Base-by-base conservation (phyloP, 1,140 invertebrate genomes). In the Streblospio benedicti region DNA sequence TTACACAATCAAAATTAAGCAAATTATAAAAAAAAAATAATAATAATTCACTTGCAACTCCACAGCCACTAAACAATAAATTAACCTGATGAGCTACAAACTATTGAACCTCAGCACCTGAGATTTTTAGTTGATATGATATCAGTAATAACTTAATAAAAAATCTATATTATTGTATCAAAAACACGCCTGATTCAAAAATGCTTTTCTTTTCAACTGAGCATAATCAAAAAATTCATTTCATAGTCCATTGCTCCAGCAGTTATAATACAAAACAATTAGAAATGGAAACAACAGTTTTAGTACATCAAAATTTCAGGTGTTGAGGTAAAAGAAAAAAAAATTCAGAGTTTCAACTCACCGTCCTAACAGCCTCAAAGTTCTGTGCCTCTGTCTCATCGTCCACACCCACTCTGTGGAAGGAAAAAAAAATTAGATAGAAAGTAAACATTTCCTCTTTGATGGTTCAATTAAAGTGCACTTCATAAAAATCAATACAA, bases 401-500 rank as follows among this genome's bases (percentile, higher is more conserved):
- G 68, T 91, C 91, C 54, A 90, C 86, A 30, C 90, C 90, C 77
- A 91, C 85, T 61, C 91, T 93, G n/a, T n/a, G 71, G 20, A 84
- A 82, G 67, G 69, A 62, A 47, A 49, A 16, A 32, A 58, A 51
- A 4, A 49, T 32, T n/a, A 53, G 20, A 55, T 51, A 20, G 12
- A 12, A 18, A 12, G 18, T 12, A 16, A 12, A 18, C 12, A 41
- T 12, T 41, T 12, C 49, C 18, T 47, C 33, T 18, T 33, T 25
- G 33, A 28, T 28, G 30, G 30, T 12, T 2, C 25, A 44, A 23
- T 12, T 28, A 43, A n/a, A n/a, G n/a, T n/a, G n/a, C n/a, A n/a
- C n/a, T n/a, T n/a, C n/a, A n/a, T n/a, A n/a, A n/a, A n/a, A n/a
- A n/a, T n/a, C n/a, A n/a, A n/a, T n/a, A n/a, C n/a, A n/a, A n/a